phyloP scores from a whole-genome alignment of 2,888 invertebrate genomes.

The Hylaea fasciaria region DNA sequence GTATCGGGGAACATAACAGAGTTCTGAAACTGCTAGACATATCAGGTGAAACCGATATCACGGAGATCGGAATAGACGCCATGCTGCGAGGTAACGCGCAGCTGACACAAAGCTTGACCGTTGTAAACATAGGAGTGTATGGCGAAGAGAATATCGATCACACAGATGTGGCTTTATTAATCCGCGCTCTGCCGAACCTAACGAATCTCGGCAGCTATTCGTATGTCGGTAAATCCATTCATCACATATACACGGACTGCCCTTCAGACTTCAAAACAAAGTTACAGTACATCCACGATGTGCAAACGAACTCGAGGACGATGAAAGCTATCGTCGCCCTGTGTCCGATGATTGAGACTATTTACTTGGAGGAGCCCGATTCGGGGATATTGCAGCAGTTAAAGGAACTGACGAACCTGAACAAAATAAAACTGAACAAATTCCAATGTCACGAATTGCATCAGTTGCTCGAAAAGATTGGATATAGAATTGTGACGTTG shows the following conservation, averaged over 20 bases:
- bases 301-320: conserved; percentile 84
- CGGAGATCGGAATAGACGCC: conserved; percentile 86
- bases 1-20: conserved; percentile 83
- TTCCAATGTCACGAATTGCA: conserved; percentile 86
- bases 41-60: conserved; percentile 89
- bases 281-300: conserved; percentile 88
- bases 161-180: conserved; percentile 86
- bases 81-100: conserved; percentile 82
- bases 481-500: conserved; percentile 81
- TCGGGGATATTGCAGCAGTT: conserved; percentile 80
- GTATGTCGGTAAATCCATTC: conserved; percentile 87
- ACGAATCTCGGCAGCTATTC: conserved; percentile 88
- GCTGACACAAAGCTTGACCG: conserved; percentile 82
- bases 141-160: conserved; percentile 89
- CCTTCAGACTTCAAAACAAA: conserved; percentile 85
- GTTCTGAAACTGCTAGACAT: conserved; percentile 86
- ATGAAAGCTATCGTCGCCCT: conserved; percentile 85
- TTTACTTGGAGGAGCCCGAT: conserved; percentile 87
- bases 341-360: conserved; percentile 87
- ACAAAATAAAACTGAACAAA: conserved; percentile 86
- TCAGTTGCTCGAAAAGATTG: conserved; percentile 83
- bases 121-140: conserved; percentile 88
- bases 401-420: conserved; percentile 77
- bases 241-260: conserved; percentile 82
- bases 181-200: conserved; percentile 87